Base-by-base conservation (phyloP, 2,797 vertebrate genomes). In the Cirrhinus mrigala region DNA sequence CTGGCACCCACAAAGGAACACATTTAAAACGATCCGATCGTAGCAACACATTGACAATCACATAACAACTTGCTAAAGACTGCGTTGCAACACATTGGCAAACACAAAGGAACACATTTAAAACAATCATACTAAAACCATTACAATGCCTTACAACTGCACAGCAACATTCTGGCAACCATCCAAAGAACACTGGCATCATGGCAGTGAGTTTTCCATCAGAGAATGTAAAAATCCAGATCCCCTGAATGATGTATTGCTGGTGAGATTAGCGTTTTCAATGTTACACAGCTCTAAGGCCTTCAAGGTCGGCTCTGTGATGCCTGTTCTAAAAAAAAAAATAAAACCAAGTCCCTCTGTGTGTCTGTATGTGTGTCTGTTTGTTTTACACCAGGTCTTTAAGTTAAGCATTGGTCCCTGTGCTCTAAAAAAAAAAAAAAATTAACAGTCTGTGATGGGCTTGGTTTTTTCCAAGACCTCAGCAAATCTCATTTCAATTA, bases 401-500 rank as follows among this genome's bases (percentile, higher is more conserved):
- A 74, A 73, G 2, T 62, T 69, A 82, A 62, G 40, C 40, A 73
- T 48, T 12, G 18, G 69, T 58, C 40, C 3, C 81, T 81, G 24
- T 14, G 40, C 54, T 81, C 66, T 20, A 40, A 52, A 64, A 79
- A 20, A 62, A 27, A 27, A n/a, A 54, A 54, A 12, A 54, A 16
- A n/a, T 4, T 48, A 48, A 74, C 54, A 44, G 24, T 27, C 56
- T 60, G 10, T 33, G n/a, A 74, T 16, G 12, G 69, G 37, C 16
- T 74, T 62, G 52, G 52, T n/a, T 62, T 62, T 62, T 48, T 56
- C 81, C 27, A 79, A 44, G 62, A 58, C 29, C 50, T 58, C 14
- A 81, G 50, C 37, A 24, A 66, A 76, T 66, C 44, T 81, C 18
- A 54, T 68, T 64, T 73, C 73, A 74, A 84, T 58, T 81, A 84